Conservation (phyloP, 2,888 invertebrate genomes). For the Oeneis ivallda region DNA sequence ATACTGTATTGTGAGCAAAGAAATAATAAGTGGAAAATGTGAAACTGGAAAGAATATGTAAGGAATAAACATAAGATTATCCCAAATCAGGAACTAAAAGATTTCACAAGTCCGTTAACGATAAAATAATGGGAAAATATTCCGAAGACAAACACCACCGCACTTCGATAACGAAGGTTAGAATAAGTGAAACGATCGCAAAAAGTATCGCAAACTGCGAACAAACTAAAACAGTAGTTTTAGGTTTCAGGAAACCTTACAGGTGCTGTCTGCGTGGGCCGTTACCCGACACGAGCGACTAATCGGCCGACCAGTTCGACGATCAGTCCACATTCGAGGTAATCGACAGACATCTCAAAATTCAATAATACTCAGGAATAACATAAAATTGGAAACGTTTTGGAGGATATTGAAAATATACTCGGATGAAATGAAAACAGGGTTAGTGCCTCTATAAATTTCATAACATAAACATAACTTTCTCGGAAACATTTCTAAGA, state of each 20-base stretch:
- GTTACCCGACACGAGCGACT: constrained; percentile 46
- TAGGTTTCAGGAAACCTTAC: constrained; percentile 74
- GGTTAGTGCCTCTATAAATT: constrained; percentile 6
- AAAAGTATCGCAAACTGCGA: constrained; percentile 48
- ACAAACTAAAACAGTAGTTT: constrained; percentile 61
- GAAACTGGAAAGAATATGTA: not conserved
- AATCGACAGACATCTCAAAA: constrained; percentile 28
- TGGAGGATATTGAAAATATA: constrained; percentile 21
- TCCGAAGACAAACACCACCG: constrained; percentile 16
- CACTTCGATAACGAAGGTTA: constrained; percentile 22
- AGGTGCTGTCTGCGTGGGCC: constrained; percentile 52
- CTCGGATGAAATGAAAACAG: constrained; percentile 21
- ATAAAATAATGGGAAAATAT: constrained; percentile 17
- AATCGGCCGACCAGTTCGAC: constrained; percentile 39
- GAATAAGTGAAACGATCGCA: constrained; percentile 34
- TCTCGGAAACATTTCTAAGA: not conserved
- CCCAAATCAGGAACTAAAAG: not conserved
- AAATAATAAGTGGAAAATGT: not conserved
- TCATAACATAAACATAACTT: constrained; percentile 7
- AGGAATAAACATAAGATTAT: constrained; percentile 2
- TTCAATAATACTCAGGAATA: constrained; percentile 29
- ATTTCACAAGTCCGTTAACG: constrained; percentile 10
- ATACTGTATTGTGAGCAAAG: not conserved
- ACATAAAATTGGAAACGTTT: constrained; percentile 30
- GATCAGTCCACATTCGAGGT: constrained; percentile 32